phyloP scores from a whole-genome alignment of 2,888 invertebrate genomes.

The Melieria crassipennis region DNA sequence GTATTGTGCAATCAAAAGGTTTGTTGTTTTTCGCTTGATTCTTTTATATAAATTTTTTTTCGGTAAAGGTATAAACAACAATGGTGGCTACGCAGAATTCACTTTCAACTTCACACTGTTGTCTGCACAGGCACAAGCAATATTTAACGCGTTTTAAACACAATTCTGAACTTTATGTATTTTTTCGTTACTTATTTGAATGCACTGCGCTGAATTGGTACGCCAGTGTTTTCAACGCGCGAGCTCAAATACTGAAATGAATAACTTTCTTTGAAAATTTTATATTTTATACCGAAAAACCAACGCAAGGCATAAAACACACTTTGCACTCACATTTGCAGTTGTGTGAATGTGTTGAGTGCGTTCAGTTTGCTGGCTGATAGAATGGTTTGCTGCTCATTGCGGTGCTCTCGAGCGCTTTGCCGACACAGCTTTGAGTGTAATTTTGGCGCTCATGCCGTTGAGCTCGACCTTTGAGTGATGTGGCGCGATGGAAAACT shows the following conservation, averaged over 20 bases:
- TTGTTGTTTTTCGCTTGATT: too few species aligned
- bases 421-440: conserved; percentile 7
- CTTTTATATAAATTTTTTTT: too few species aligned
- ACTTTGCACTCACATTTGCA: not conserved
- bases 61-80: too few species aligned
- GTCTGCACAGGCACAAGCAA: not conserved
- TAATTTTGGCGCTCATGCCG: not conserved
- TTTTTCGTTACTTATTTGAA: too few species aligned
- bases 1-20: too few species aligned
- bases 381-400: too few species aligned
- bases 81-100: too few species aligned
- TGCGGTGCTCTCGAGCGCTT: conserved; percentile 6
- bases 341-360: not conserved
- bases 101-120: too few species aligned
- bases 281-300: conserved; percentile 61
- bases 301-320: conserved; percentile 16
- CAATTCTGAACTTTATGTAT: not conserved
- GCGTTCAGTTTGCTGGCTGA: too few species aligned
- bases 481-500: not conserved
- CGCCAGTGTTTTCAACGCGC: conserved; percentile 43
- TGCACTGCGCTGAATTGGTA: too few species aligned
- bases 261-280: conserved; percentile 61
- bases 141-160: conserved; percentile 1
- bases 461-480: not conserved
- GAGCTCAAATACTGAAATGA: conserved; percentile 62